These are phyloP conservation scores for Hypselothyrea guttata DNA, from an alignment of 2,888 invertebrate genomes.

Conservation along the genomic window DNA sequence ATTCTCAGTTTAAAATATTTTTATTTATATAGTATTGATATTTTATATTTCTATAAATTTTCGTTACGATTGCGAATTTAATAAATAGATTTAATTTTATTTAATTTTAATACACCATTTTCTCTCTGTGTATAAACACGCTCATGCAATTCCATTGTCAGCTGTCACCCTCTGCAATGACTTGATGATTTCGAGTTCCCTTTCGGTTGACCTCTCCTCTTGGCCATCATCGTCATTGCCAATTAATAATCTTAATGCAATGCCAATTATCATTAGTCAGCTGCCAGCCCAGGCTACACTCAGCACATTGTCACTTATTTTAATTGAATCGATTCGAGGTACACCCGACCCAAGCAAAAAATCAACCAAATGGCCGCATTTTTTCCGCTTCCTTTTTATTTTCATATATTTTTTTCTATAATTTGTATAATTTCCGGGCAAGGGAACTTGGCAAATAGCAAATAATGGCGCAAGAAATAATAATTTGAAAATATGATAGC, in stretches of 20 bases:
- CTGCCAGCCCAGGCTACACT: conserved; percentile 23
- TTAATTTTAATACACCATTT: too few relatives aligned
- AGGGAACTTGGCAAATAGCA: conserved; percentile 52
- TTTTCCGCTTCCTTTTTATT: neutral
- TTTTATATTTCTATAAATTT: too few relatives aligned
- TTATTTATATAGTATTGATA: too few relatives aligned
- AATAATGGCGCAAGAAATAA: conserved; percentile 24
- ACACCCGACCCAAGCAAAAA: conserved; percentile 16
- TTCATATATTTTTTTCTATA: conserved; percentile 30
- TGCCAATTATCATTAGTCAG: conserved; percentile 70
- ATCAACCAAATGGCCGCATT: conserved; percentile 27
- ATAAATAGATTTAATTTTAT: too few relatives aligned
- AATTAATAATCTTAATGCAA: conserved; percentile 75
- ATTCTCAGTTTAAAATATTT: too few relatives aligned
- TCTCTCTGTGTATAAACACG: too few relatives aligned
- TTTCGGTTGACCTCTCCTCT: neutral
- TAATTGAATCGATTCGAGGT: conserved; percentile 63
- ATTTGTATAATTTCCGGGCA: conserved; percentile 57
- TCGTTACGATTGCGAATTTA: too few relatives aligned
- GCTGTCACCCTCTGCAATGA: neutral
- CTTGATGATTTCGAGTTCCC: conserved; percentile 4
- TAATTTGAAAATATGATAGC: conserved; percentile 57
- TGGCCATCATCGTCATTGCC: conserved; percentile 20
- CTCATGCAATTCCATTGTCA: conserved; percentile 7
- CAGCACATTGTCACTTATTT: conserved; percentile 67